Conservation (phyloP, 2,797 vertebrate species). For the Fratercula arctica region DNA sequence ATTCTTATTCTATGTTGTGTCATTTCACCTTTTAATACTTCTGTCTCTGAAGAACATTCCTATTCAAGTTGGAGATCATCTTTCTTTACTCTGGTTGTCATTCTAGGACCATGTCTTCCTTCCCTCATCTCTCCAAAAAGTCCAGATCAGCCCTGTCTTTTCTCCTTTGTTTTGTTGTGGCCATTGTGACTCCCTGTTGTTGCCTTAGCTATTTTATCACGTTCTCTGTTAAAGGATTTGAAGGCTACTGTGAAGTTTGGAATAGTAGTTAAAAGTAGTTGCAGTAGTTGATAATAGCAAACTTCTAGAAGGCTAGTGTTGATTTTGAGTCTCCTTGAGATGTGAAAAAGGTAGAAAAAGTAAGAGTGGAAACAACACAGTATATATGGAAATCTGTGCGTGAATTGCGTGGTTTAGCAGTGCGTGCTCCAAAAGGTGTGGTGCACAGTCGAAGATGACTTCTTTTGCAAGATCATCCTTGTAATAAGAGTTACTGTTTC, state of each 20-base stretch:
- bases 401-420: neutral
- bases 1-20: neutral
- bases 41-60: neutral
- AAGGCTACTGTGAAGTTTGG: neutral
- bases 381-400: neutral
- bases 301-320: neutral
- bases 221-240: neutral
- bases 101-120: neutral
- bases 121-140: neutral
- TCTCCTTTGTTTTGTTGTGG: neutral
- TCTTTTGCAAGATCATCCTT: neutral
- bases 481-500: neutral
- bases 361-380: neutral
- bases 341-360: neutral
- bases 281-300: neutral
- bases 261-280: neutral
- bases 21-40: neutral
- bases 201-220: neutral
- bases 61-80: neutral
- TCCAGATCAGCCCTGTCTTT: neutral
- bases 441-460: neutral
- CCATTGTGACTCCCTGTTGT: neutral
- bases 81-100: neutral
- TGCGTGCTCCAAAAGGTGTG: neutral
- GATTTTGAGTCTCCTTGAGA: neutral